These are phyloP conservation scores for Rhynchophorus ferrugineus DNA, from an alignment of 1,140 invertebrate genomes.

Conservation along the genomic window DNA sequence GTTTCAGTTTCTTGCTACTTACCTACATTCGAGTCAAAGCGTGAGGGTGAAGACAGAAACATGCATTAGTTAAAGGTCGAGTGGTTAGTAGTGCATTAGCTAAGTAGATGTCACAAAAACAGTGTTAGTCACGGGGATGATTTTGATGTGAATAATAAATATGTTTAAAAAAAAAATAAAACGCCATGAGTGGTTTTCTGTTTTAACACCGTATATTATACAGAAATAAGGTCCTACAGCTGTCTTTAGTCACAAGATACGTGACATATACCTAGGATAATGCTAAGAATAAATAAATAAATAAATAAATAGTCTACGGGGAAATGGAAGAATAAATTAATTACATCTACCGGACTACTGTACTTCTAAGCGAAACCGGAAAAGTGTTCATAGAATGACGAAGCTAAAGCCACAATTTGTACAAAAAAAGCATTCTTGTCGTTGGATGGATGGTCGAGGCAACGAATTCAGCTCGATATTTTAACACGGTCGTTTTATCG, in stretches of 20 bases:
- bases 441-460: too few relatives aligned
- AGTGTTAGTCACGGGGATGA: slow-evolving; percentile 1
- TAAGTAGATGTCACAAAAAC: slow-evolving; percentile 40
- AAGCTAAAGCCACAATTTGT: too few relatives aligned
- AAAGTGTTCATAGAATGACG: too few relatives aligned
- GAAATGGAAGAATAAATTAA: slow-evolving; percentile 9
- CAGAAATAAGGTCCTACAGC: too few relatives aligned
- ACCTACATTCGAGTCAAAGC: neutral
- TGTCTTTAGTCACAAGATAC: slow-evolving; percentile 26
- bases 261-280: slow-evolving; percentile 41
- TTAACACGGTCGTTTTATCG: too few relatives aligned
- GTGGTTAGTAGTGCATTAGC: slow-evolving; percentile 34
- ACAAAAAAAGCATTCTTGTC: slow-evolving; percentile 1
- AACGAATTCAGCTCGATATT: too few relatives aligned
- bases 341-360: neutral
- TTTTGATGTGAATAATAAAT: neutral
- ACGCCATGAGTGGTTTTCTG: slow-evolving; percentile 10
- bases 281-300: slow-evolving; percentile 34
- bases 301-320: slow-evolving; percentile 23
- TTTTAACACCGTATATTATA: slow-evolving; percentile 27
- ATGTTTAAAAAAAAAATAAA: slow-evolving; percentile 8
- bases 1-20: neutral
- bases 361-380: too few relatives aligned
- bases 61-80: neutral
- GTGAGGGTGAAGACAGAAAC: too few relatives aligned